A percentile compares a stretch with the other conserved stretches of the same genome.
Conservation (phyloP, 2,888 invertebrate species). For the Drosophila recens region DNA sequence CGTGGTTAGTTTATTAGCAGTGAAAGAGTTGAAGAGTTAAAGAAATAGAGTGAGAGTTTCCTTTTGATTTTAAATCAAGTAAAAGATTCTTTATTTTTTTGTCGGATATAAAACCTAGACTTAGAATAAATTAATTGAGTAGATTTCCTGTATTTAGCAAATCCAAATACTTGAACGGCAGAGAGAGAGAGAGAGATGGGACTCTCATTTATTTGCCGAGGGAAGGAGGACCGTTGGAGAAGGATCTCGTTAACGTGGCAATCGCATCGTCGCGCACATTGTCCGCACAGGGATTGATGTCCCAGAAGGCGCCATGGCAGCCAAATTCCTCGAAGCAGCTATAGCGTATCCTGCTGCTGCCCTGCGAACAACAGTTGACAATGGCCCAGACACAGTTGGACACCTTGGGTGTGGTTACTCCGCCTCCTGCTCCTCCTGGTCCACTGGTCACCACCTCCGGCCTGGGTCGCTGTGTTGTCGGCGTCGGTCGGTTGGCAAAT, state of each 20-base stretch:
- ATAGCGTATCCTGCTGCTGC: conserved; percentile 86
- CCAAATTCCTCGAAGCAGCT: conserved; percentile 90
- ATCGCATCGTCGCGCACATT: conserved; percentile 84
- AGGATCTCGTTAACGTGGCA: conserved; percentile 35
- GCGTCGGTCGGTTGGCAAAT: background rate
- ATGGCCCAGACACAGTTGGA: conserved; percentile 91
- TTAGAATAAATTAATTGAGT: conserved; percentile 31
- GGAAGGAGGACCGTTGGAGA: conserved; percentile 4
- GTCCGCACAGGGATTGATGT: conserved; percentile 89
- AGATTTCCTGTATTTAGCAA: conserved; percentile 22
- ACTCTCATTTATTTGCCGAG: background rate
- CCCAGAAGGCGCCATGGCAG: conserved; percentile 91
- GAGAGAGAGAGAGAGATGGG: background rate
- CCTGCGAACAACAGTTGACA: conserved; percentile 89
- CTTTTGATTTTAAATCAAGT: background rate
- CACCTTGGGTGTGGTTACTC: conserved; percentile 66
- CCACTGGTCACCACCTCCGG: background rate
- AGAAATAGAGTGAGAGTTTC: background rate
- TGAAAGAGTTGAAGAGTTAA: background rate
- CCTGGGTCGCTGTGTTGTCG: background rate
- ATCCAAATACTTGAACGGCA: conserved; percentile 26
- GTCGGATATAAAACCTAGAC: conserved; percentile 3
- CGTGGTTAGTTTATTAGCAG: conserved; percentile 4
- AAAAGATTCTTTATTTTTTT: conserved; percentile 10
- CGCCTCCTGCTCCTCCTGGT: background rate